Evolutionary conservation across 2,797 vertebrate genomes (phyloP), one percentile per base, ranked within the genome.

Genomic region (Falco columbarius): DNA sequence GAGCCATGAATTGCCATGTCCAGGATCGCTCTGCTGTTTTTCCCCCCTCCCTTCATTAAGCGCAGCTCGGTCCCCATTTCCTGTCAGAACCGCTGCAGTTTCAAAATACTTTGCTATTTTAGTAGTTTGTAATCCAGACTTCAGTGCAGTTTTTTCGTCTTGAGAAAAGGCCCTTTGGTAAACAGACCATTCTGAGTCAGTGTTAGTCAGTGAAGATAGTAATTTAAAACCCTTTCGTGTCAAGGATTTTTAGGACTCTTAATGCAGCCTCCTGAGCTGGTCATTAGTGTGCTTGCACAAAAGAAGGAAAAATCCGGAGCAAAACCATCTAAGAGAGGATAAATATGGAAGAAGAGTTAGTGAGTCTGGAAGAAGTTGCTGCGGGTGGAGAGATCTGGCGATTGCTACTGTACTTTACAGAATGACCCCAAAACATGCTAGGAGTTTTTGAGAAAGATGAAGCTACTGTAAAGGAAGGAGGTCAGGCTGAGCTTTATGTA

Each of bases 101-200:
- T 93, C 91, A 94, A 95, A 96, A 94, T 91, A 91, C 84, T 92
- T 92, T 73, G 86, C 93, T 97, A 86, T 96, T 83, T 81, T 95
- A 24, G 73, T 95, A 66, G 54, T 83, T 92, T 77, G 81, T 85
- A 79, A 76, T 81, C n/a, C 72, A 81, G 77, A 75, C 52, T 94
- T 89, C 44, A 59, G 42, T 58, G 74, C 61, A 58, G 30, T 62
- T 61, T 92, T 89, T 95, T 88, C 59, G 88, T 70, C 71, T 94
- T 90, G 73, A 96, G 95, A 94, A 95, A 95, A 66, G 71, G 75
- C 36, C 65, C 27, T 80, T 88, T 67, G 71, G 75, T 93, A 97
- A 95, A 93, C 89, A 96, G 86, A 76, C 47, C 24, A 27, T 91
- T 96, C 86, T 96, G 95, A 96, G 90, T 97, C 94, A 92, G 62